These are phyloP conservation scores for Cheirogaleus major DNA, from an alignment of 2,797 vertebrate genomes.

Conservation along the genomic window DNA sequence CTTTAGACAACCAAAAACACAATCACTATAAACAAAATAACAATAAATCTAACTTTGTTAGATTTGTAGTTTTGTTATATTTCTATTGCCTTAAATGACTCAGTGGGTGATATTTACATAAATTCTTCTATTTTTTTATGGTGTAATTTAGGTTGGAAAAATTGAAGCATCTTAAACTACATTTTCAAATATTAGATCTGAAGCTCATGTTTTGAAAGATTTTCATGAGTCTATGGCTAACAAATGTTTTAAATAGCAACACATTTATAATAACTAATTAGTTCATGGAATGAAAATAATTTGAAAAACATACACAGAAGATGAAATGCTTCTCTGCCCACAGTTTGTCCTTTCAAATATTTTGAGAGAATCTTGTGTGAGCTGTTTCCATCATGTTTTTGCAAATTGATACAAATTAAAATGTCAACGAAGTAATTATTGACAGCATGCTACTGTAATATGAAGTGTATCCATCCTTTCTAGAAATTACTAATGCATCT, in stretches of 20 bases:
- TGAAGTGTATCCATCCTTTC: background rate
- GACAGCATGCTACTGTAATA: background rate
- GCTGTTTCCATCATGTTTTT: conserved; percentile 54
- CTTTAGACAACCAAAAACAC: background rate
- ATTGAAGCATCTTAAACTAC: background rate
- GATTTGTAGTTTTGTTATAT: background rate
- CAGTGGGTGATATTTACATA: background rate
- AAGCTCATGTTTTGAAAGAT: background rate
- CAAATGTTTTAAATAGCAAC: conserved; percentile 39
- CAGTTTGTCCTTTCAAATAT: conserved; percentile 11
- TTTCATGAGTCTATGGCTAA: background rate
- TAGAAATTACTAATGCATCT: background rate
- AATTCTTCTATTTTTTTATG: background rate
- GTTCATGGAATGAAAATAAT: conserved; percentile 20
- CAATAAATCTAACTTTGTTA: background rate
- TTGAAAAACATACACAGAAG: conserved; percentile 37
- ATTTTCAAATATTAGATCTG: background rate
- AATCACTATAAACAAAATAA: background rate
- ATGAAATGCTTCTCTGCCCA: background rate
- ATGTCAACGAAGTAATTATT: conserved; percentile 38
- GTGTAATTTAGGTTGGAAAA: background rate
- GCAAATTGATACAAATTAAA: conserved; percentile 66
- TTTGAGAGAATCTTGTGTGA: conserved; percentile 14
- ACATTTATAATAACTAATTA: conserved; percentile 2
- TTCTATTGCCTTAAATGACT: background rate